Base-by-base conservation (phyloP, 1,140 invertebrate species). In the Eupeodes corollae region DNA sequence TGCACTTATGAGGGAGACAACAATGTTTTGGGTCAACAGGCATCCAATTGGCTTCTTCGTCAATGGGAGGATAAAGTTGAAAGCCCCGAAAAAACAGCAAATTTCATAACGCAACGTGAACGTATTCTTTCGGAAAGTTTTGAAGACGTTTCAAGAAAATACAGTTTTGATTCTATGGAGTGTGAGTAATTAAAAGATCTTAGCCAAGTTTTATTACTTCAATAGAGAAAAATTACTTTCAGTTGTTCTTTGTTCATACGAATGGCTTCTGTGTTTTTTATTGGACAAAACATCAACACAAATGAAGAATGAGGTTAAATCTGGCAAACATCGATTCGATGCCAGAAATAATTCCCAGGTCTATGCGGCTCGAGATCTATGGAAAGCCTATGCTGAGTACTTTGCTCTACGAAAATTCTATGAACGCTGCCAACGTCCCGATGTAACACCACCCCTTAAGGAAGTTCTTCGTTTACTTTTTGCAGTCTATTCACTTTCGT, bases 1-100 rank as follows among this genome's bases (percentile, higher is more conserved):
- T 85, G 84, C 53, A 97, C 92, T 1, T 97, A 95, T 58, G 93
- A 98, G 73, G 94, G 93, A 6, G 93, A 98, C 68, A 95, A 94
- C 70, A 93, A 93, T 70, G 90, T 98, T 35, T 73, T 98, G 6
- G 78, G 91, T 10, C 93, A 97, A 63, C 94, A 98, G 75, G 82
- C 91, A 0, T 89, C 86, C 63, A 97, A 97, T 68, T 91, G 86
- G 84, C 70, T 93, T 37, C 58, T 92, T 30, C 75, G 75, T 32
- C 76, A 86, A 56, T 83, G 78, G 75, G 52, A 37, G 19, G 70
- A 68, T 32, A 51, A 73, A 2, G 58, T 68, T 14, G 72, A 76
- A 40, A 79, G 80, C 14, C 82, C 84, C 1, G 69, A 85, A 12
- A 73, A 72, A 14, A 79, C 82, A 0, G 75, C 78, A 3, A 61